Evolutionary conservation across 1,140 invertebrate genomes (phyloP), one percentile per base, ranked within the genome.

Genomic region (Chelonus insularis): DNA sequence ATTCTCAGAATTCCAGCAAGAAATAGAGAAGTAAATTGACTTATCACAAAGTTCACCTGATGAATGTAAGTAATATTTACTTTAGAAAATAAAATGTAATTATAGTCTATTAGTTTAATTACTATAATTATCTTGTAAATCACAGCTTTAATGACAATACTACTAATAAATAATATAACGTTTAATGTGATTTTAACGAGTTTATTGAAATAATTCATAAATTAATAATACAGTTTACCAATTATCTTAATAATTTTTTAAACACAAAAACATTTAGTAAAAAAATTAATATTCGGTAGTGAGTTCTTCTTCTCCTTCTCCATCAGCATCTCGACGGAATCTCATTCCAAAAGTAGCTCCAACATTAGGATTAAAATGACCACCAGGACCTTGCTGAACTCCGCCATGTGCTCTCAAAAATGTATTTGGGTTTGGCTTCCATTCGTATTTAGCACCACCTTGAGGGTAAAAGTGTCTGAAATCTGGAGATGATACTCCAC

Each of bases 31-130:
- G 87, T 83, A 70, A 92, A 80, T 85, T 95, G 92, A 72, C 90
- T 89, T 56, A 91, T 77, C 66, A 94, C 80, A 81, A 94, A 94
- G 82, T 95, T 94, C 57, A 92, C 83, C 92, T 94, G 82, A 59
- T 85, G 84, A 68, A 72, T 75, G 79, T 71, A 73, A 80, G 74
- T 41, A 64, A 36, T 58, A 50, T 56, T 12, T 3, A 48, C 20
- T 11, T 21, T 59, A 14, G 60, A 59, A 32, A 64, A 0, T n/a
- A 7, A 58, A 43, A 62, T 25, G 11, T n/a, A n/a, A n/a, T n/a
- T n/a, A n/a, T n/a, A n/a, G n/a, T n/a, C n/a, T n/a, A n/a, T n/a
- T n/a, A n/a, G n/a, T n/a, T n/a, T n/a, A n/a, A n/a, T n/a, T n/a
- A n/a, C n/a, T n/a, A n/a, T n/a, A n/a, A n/a, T n/a, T n/a, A n/a